phyloP scores from a whole-genome alignment of 2,797 vertebrate genomes.

The Pseudochromis fuscus region DNA sequence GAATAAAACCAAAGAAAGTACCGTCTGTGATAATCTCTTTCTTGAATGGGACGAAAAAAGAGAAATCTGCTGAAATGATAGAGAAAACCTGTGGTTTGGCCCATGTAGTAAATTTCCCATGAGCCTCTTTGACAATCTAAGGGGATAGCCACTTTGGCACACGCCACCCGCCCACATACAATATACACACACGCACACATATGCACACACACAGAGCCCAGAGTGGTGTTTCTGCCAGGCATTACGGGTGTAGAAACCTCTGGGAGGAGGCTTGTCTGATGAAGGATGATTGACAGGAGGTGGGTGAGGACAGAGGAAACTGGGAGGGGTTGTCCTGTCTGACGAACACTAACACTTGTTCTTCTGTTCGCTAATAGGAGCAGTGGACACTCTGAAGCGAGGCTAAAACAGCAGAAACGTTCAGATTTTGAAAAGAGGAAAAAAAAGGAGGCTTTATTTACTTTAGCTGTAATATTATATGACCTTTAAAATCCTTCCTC shows the following conservation, averaged over 20 bases:
- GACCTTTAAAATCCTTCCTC: constrained; percentile 20
- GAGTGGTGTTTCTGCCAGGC: constrained; percentile 62
- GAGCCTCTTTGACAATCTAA: constrained; percentile 84
- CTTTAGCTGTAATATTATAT: constrained; percentile 9
- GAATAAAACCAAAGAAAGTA: constrained; percentile 65
- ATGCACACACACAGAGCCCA: constrained; percentile 36
- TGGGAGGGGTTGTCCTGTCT: constrained; percentile 56
- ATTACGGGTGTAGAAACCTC: constrained; percentile 63
- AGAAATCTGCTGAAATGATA: constrained; percentile 85
- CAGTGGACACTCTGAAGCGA: constrained; percentile 35
- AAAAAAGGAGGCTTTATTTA: constrained; percentile 18
- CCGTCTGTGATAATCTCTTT: constrained; percentile 71
- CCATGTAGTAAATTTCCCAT: constrained; percentile 80
- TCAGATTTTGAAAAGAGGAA: constrained; percentile 21
- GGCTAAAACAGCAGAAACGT: constrained; percentile 14
- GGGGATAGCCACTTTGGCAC: constrained; percentile 84
- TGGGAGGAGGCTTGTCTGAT: constrained; percentile 53
- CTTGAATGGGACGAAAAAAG: constrained; percentile 79
- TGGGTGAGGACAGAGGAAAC: constrained; percentile 46
- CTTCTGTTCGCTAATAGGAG: too few species aligned
- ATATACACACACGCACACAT: constrained; percentile 55
- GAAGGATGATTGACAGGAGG: constrained; percentile 63
- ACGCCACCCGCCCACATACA: constrained; percentile 78
- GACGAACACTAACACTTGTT: constrained; percentile 39
- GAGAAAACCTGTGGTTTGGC: constrained; percentile 84